phyloP scores from a whole-genome alignment of 1,140 invertebrate genomes.

The Aphelenchoides besseyi region DNA sequence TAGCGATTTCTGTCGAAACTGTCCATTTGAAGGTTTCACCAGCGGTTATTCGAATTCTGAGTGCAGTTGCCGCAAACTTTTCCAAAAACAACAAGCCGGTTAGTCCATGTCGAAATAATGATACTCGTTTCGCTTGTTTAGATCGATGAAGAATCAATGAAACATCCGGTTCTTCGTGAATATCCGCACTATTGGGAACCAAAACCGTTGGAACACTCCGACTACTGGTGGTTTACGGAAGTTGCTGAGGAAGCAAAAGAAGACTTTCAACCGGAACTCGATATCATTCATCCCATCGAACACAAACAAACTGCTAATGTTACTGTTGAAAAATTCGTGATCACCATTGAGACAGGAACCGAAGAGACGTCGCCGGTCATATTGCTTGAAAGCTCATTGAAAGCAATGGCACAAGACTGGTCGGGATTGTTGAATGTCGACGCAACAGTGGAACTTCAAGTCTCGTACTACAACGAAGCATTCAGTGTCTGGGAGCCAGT shows the following conservation, averaged over 20 bases:
- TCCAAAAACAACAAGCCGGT: conserved; percentile 64
- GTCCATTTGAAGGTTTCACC: conserved; percentile 77
- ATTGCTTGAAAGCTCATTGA: conserved; percentile 76
- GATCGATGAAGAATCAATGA: no score
- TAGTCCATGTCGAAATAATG: conserved; percentile 5
- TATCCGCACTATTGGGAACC: conserved; percentile 55
- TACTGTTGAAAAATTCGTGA: conserved; percentile 66
- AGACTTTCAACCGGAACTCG: conserved; percentile 32
- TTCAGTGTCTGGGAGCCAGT: conserved; percentile 91
- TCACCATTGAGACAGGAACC: conserved; percentile 84
- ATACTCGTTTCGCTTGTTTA: no score
- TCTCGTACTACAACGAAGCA: conserved; percentile 87
- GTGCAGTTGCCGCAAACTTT: conserved; percentile 73
- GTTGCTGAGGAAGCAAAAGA: conserved; percentile 45
- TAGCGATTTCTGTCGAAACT: no score
- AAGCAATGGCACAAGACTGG: conserved; percentile 78
- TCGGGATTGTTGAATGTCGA: conserved; percentile 66
- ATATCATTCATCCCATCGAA: neutral
- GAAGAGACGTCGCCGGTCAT: conserved; percentile 84
- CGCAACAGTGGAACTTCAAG: conserved; percentile 73
- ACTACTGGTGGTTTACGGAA: conserved; percentile 55
- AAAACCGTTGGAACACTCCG: conserved; percentile 42
- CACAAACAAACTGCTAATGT: neutral
- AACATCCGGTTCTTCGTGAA: conserved; percentile 23
- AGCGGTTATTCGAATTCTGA: conserved; percentile 80